These are phyloP conservation scores for Rhynchophorus ferrugineus DNA, from an alignment of 1,140 invertebrate species.

Conservation along the genomic window DNA sequence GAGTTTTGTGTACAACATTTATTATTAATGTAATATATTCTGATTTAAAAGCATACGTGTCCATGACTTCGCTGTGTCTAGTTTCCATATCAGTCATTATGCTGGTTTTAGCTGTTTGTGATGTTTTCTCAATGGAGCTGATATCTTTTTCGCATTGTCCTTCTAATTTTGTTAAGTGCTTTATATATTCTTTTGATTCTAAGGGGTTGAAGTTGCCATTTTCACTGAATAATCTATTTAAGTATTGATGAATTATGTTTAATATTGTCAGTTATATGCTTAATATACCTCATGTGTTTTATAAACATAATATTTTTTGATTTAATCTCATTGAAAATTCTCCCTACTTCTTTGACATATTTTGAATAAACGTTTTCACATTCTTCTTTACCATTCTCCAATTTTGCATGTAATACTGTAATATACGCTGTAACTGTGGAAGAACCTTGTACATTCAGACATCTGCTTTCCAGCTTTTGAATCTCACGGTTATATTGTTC, in stretches of 20 bases:
- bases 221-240: slow-evolving; percentile 22
- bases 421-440: slow-evolving; percentile 1
- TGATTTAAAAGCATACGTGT: too few species aligned
- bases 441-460: slow-evolving; percentile 5
- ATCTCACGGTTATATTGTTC: background rate
- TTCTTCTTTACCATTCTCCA: slow-evolving; percentile 2
- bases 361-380: slow-evolving; percentile 1
- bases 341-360: slow-evolving; percentile 8
- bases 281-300: slow-evolving; percentile 5
- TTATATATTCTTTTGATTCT: slow-evolving; percentile 16
- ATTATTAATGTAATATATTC: too few species aligned
- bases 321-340: slow-evolving; percentile 12
- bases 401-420: slow-evolving; percentile 7
- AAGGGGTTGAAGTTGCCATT: slow-evolving; percentile 16
- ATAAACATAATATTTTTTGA: slow-evolving; percentile 4
- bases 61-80: background rate
- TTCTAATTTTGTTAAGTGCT: slow-evolving; percentile 16
- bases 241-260: background rate
- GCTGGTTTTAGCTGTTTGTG: background rate
- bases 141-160: slow-evolving; percentile 6
- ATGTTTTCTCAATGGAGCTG: background rate
- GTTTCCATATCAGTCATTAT: background rate
- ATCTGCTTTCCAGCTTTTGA: background rate
- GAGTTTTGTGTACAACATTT: too few species aligned
- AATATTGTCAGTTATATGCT: background rate